These are phyloP conservation scores for Saturnia japonica DNA, from an alignment of 2,888 invertebrate genomes.

Conservation along the genomic window DNA sequence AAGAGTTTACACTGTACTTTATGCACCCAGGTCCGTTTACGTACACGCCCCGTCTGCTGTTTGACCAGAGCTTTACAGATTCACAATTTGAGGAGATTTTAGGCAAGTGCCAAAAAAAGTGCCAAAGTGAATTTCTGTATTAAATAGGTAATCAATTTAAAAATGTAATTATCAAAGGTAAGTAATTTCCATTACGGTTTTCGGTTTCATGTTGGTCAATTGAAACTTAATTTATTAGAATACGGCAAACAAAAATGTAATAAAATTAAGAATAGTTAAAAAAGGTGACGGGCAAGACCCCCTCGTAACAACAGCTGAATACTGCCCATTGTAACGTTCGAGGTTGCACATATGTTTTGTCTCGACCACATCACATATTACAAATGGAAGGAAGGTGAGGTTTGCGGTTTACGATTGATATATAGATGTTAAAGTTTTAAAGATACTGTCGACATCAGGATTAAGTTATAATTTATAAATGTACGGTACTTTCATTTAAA, in stretches of 20 bases:
- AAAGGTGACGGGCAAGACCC: neutral
- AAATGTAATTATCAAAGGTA: too few species aligned
- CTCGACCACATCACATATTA: constrained; percentile 34
- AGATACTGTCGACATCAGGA: constrained; percentile 9
- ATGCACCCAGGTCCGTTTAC: too few species aligned
- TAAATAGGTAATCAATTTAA: too few species aligned
- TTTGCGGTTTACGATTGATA: constrained; percentile 41
- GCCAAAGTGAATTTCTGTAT: too few species aligned
- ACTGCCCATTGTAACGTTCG: neutral
- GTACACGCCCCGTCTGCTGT: too few species aligned
- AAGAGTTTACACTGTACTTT: too few species aligned
- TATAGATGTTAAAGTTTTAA: constrained; percentile 33
- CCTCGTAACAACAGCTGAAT: neutral
- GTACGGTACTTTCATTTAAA: constrained; percentile 14
- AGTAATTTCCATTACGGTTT: too few species aligned
- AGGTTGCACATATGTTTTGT: constrained; percentile 26
- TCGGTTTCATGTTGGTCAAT: too few species aligned
- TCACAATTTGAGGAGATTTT: too few species aligned
- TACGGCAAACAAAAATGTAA: neutral
- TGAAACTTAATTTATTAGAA: neutral
- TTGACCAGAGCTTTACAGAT: too few species aligned
- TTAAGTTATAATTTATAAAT: constrained; percentile 12
- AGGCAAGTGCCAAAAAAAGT: too few species aligned
- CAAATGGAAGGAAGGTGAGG: constrained; percentile 35
- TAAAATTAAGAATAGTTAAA: neutral